These are phyloP conservation scores for Tokudaia tokunoshimensis DNA, from an alignment of 2,797 vertebrate species.

Conservation along the genomic window DNA sequence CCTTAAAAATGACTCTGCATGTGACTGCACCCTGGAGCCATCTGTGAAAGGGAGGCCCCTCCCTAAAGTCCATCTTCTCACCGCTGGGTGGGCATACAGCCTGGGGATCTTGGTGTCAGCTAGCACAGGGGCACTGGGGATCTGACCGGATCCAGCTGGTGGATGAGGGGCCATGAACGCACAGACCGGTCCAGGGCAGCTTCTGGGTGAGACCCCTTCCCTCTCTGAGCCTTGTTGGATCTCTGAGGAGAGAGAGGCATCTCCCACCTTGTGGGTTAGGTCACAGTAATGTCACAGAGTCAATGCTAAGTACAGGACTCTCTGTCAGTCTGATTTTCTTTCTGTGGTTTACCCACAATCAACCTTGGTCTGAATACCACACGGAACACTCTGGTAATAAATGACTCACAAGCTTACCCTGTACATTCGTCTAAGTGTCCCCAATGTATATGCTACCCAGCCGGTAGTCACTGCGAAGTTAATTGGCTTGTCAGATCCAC, in stretches of 20 bases:
- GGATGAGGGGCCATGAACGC: background rate
- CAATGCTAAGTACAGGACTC: background rate
- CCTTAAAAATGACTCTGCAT: background rate
- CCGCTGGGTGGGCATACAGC: background rate
- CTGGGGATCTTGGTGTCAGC: background rate
- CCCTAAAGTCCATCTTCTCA: background rate
- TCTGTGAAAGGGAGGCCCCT: accelerated
- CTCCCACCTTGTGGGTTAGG: background rate
- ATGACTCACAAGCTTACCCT: background rate
- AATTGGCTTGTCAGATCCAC: too few relatives aligned
- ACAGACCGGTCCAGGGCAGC: background rate
- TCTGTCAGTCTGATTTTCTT: background rate
- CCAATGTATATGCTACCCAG: background rate
- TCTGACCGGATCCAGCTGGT: background rate
- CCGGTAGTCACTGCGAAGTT: background rate
- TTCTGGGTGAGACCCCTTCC: background rate
- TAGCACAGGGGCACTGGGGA: background rate
- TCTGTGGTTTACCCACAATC: background rate
- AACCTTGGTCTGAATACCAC: background rate
- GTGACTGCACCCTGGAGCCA: background rate
- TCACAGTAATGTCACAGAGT: background rate
- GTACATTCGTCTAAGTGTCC: background rate
- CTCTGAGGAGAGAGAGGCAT: background rate
- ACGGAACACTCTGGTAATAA: background rate
- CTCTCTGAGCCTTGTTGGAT: background rate